Base-by-base conservation (phyloP, 2,113 vertebrate genomes). In the Pachycephala philippinensis region DNA sequence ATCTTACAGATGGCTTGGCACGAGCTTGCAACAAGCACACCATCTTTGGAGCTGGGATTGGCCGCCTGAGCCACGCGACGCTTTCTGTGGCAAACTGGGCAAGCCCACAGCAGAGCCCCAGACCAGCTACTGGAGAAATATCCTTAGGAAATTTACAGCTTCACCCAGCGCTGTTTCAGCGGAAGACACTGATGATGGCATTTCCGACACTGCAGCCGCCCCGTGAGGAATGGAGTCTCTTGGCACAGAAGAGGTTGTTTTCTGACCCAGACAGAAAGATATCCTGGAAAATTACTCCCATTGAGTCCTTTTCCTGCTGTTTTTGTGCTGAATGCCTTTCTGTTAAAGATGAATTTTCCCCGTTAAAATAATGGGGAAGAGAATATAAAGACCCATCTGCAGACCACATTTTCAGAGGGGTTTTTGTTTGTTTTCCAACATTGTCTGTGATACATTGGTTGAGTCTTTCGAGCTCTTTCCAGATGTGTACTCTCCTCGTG, bases 1-100 rank as follows among this genome's bases (percentile, higher is more conserved):
- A 96, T 96, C 96, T 96, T 96, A 96, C 93, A 96, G 96, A 96
- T 95, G 96, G 96, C 95, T 97, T 96, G 96, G 96, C 96, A 95
- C 74, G 6, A 89, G 93, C 86, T 84, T 82, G 60, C 83, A 94
- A 92, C 92, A 90, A 93, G 95, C 94, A 95, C 95, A 95, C 92
- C 93, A 96, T 96, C 92, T 94, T 92, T 95, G 93, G 93, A 96
- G 91, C 89, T 85, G 87, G 90, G 94, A 94, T 96, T 81, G 96
- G 93, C 84, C 28, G 42, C 80, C 76, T 45, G 24, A 94, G 83
- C 92, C 93, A 95, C 18, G 0, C 33, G 0, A 86, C 2, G 3
- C 49, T 94, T 96, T 56, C 72, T 74, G 45, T 76, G 84, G 92
- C 84, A 90, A 93, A 90, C 37, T 68, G 86, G 92, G 72, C 92